phyloP scores from a whole-genome alignment of 2,888 invertebrate genomes.

The Drosophila merina region DNA sequence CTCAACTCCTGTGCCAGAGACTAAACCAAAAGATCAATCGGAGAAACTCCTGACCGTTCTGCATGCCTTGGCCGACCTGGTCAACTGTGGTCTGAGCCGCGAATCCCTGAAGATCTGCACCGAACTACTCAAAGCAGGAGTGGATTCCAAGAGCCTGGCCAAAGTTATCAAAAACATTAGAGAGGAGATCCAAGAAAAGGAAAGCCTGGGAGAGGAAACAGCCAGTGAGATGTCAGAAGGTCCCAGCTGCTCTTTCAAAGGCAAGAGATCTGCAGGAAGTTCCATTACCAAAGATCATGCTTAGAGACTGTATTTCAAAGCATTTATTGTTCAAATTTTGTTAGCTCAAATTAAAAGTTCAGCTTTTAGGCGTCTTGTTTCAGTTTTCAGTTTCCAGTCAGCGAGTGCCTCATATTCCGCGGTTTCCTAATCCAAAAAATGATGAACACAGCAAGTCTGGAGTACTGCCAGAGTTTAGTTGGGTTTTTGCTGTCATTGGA shows the following conservation, averaged over 20 bases:
- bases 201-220: not conserved
- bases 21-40: not conserved
- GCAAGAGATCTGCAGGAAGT: not conserved
- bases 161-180: constrained; percentile 18
- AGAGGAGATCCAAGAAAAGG: not conserved
- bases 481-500: not conserved
- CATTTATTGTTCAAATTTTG: not conserved
- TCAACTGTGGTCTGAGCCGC: constrained; percentile 36
- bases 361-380: not conserved
- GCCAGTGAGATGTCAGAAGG: not conserved
- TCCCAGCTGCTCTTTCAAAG: not conserved
- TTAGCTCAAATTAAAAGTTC: not conserved
- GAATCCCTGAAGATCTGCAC: constrained; percentile 30
- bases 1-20: too few species aligned
- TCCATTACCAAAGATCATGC: not conserved
- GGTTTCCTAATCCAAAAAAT: not conserved
- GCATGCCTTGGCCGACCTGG: constrained; percentile 19
- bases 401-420: not conserved
- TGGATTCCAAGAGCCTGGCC: constrained; percentile 19
- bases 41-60: constrained; percentile 4
- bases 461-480: not conserved
- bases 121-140: constrained; percentile 19
- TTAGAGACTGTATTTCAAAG: not conserved
- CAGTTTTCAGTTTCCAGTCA: not conserved
- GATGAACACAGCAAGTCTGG: not conserved